Percentiles rank a stretch among this genome's conserved stretches.
These are phyloP conservation scores for Anagrus nilaparvatae DNA, from an alignment of 1,140 invertebrate species.

Conservation along the genomic window DNA sequence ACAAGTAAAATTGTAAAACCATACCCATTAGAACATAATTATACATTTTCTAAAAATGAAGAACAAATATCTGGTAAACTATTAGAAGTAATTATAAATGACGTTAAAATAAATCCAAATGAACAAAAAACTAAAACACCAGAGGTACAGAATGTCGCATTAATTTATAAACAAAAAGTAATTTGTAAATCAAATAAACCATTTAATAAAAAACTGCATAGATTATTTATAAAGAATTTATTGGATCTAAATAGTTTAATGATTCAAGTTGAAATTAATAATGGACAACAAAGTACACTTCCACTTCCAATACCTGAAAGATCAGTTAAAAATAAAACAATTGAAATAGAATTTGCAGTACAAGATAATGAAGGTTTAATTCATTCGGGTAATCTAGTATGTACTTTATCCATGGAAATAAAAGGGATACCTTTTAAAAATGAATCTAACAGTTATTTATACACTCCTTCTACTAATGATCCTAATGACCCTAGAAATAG, in stretches of 20 bases:
- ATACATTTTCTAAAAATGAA: conserved; percentile 18
- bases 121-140: conserved; percentile 9
- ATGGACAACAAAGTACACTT: conserved; percentile 21
- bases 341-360: conserved; percentile 36
- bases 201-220: conserved; percentile 35
- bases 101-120: conserved; percentile 23
- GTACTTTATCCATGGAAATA: conserved; percentile 25
- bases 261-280: conserved; percentile 21
- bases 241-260: conserved; percentile 26
- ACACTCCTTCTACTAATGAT: conserved; percentile 25
- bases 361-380: conserved; percentile 17
- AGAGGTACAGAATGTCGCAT: conserved; percentile 21
- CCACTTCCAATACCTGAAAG: conserved; percentile 33
- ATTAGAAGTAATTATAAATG: conserved; percentile 32
- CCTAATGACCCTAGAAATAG: conserved; percentile 35
- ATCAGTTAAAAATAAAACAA: conserved; percentile 24
- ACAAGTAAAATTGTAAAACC: conserved; percentile 27
- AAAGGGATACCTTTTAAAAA: conserved; percentile 12
- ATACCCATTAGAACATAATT: conserved; percentile 19
- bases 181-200: conserved; percentile 29
- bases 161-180: conserved; percentile 28
- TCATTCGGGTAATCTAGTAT: conserved; percentile 29
- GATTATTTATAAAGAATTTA: conserved; percentile 27
- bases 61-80: conserved; percentile 22
- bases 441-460: conserved; percentile 16